Conservation (phyloP, 2,113 vertebrate species). For the Lophius piscatorius region DNA sequence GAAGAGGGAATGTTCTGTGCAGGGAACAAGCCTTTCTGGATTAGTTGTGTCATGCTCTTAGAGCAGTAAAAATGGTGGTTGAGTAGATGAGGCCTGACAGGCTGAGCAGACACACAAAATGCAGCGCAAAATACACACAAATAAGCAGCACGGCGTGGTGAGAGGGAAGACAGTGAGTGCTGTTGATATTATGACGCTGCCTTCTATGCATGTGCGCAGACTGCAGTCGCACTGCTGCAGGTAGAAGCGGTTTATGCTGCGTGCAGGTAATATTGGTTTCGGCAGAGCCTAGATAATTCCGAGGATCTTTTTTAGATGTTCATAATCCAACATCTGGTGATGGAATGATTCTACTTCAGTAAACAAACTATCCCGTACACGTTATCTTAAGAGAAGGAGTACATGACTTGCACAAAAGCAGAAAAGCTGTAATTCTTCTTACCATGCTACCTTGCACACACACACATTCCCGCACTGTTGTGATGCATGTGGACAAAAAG, state of each 20-base stretch:
- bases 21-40: conserved; percentile 60
- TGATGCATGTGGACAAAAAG: too few species aligned
- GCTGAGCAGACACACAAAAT: conserved; percentile 24
- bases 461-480: too few species aligned
- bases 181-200: background rate
- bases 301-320: background rate
- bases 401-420: too few species aligned
- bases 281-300: background rate
- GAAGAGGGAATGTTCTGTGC: conserved; percentile 48
- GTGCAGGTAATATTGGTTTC: background rate
- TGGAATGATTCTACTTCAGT: too few species aligned
- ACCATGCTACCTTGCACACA: too few species aligned
- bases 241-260: background rate
- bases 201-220: conserved; percentile 3
- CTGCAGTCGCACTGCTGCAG: background rate
- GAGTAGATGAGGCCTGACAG: conserved; percentile 51
- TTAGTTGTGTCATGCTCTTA: conserved; percentile 56
- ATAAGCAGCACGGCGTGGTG: background rate
- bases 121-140: background rate
- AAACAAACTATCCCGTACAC: too few species aligned
- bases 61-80: conserved; percentile 44
- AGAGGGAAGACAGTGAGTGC: too few species aligned
- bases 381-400: too few species aligned
- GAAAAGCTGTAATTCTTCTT: too few species aligned
- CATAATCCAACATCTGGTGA: too few species aligned